phyloP scores from a whole-genome alignment of 1,140 invertebrate species.

The Brachystomella parvula region DNA sequence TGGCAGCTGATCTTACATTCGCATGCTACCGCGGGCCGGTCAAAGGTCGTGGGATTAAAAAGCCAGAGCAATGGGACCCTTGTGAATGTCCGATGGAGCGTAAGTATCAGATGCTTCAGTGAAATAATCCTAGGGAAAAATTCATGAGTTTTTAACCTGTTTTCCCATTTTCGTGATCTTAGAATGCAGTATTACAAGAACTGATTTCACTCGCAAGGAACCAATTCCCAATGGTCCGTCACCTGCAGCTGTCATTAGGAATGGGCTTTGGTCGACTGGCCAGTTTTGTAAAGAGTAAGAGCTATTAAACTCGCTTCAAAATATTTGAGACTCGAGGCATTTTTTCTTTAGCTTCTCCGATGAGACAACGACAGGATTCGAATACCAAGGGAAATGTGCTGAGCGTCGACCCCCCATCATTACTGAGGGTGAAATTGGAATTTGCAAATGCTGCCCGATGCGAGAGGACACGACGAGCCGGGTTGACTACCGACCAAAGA shows the following conservation, averaged over 20 bases:
- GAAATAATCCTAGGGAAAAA: too few relatives aligned
- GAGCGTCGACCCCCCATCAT: not conserved
- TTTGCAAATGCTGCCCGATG: not conserved
- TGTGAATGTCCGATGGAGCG: not conserved
- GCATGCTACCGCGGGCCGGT: too few relatives aligned
- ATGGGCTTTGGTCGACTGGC: conserved; percentile 25
- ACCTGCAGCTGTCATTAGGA: conserved; percentile 6
- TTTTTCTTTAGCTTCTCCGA: conserved; percentile 14
- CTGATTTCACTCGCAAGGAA: conserved; percentile 24
- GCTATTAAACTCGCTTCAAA: not conserved
- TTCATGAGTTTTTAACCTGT: not conserved
- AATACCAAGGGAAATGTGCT: conserved; percentile 13
- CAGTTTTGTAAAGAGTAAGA: conserved; percentile 29
- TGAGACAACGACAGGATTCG: conserved; percentile 6
- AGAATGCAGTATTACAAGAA: conserved; percentile 23
- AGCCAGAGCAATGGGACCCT: too few relatives aligned
- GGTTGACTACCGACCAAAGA: conserved; percentile 13
- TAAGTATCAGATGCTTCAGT: too few relatives aligned
- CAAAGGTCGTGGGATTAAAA: too few relatives aligned
- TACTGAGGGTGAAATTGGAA: not conserved
- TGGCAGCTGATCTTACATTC: too few relatives aligned
- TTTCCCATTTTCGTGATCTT: not conserved
- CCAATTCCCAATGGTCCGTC: conserved; percentile 30
- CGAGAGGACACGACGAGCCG: conserved; percentile 3
- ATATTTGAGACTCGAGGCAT: not conserved